Conservation (phyloP, 1,140 invertebrate genomes). For the Microvelia longipes region DNA sequence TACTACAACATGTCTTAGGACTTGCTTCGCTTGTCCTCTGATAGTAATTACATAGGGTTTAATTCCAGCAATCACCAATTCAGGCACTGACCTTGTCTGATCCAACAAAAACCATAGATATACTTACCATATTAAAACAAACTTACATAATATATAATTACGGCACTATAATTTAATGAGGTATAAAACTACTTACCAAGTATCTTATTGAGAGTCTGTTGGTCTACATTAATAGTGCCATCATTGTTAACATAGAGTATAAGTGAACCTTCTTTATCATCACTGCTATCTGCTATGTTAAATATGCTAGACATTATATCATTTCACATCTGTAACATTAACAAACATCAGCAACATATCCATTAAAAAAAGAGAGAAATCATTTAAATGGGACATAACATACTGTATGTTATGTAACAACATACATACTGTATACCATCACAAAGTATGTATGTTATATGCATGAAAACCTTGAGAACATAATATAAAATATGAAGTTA, state of each 20-base stretch:
- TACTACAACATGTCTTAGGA: too few species aligned
- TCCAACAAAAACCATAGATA: too few species aligned
- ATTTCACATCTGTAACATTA: not conserved
- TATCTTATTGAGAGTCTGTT: constrained; percentile 28
- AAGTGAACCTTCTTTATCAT: constrained; percentile 25
- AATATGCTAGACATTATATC: constrained; percentile 19
- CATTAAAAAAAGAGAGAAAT: not conserved
- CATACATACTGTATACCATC: not conserved
- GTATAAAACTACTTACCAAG: constrained; percentile 27
- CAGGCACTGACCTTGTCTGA: too few species aligned
- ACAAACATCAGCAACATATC: not conserved
- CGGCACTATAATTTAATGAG: too few species aligned
- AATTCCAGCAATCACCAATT: too few species aligned
- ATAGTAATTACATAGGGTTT: too few species aligned
- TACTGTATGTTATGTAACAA: too few species aligned
- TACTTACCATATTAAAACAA: too few species aligned
- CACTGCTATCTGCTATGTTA: constrained; percentile 17
- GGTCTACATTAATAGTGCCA: constrained; percentile 30
- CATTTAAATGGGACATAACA: too few species aligned
- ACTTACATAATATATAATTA: too few species aligned
- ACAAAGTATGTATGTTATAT: not conserved
- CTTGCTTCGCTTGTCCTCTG: too few species aligned
- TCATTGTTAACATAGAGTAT: constrained; percentile 32
- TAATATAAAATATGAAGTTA: not conserved
- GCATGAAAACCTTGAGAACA: not conserved